Conservation (phyloP, 1,140 invertebrate species). For the Papilio aristodemus region DNA sequence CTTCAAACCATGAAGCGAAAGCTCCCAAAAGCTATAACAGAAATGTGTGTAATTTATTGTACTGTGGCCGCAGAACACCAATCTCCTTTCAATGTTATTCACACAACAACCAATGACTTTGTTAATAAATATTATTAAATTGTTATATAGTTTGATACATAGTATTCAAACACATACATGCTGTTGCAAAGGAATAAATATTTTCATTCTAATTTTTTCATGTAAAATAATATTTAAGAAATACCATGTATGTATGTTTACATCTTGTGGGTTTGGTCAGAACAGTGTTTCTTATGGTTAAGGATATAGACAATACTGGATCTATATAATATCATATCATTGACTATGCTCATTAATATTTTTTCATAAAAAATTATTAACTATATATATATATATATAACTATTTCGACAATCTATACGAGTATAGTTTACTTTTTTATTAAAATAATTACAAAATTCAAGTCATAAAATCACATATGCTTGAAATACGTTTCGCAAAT, state of each 20-base stretch:
- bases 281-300: too few relatives aligned
- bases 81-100: constrained; percentile 23
- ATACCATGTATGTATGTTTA: too few relatives aligned
- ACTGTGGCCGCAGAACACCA: constrained; percentile 27
- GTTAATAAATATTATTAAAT: neutral
- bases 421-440: neutral
- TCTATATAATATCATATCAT: too few relatives aligned
- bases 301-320: too few relatives aligned
- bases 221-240: too few relatives aligned
- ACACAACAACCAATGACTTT: constrained; percentile 17
- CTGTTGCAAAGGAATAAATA: too few relatives aligned
- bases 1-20: constrained; percentile 32
- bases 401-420: neutral
- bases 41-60: constrained; percentile 33
- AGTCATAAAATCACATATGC: constrained; percentile 12
- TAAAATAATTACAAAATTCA: neutral
- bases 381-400: too few relatives aligned
- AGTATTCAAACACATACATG: too few relatives aligned
- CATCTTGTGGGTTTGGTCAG: too few relatives aligned
- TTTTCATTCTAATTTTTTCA: too few relatives aligned
- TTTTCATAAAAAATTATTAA: too few relatives aligned
- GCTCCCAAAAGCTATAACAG: constrained; percentile 24
- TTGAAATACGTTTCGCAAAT: constrained; percentile 4
- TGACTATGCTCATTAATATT: too few relatives aligned
- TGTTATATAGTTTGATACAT: neutral